These are phyloP conservation scores for Enteromius mattozi DNA, from an alignment of 2,797 vertebrate species.

Conservation along the genomic window DNA sequence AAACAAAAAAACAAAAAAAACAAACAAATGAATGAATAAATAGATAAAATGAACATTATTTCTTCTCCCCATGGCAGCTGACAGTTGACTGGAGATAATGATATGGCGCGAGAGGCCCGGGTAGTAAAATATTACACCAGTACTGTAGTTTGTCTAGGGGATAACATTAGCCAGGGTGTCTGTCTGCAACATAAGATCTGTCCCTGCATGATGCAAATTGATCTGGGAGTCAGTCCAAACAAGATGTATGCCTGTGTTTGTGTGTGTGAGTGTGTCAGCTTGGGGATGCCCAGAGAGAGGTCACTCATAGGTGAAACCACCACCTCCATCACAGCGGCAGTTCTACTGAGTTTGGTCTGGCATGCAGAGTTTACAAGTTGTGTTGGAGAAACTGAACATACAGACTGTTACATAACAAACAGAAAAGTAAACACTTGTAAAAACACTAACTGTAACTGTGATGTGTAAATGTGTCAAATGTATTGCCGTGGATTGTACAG, in stretches of 20 bases:
- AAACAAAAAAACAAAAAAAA: neutral
- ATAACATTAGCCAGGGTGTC: neutral
- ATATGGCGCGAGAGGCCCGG: neutral
- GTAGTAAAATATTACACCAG: neutral
- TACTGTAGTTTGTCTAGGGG: neutral
- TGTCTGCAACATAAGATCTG: neutral
- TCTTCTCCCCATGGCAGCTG: neutral
- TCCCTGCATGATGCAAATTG: conserved; percentile 10
- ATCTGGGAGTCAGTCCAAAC: conserved; percentile 22
- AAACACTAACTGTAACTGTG: neutral
- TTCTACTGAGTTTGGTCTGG: neutral
- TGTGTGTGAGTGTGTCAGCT: conserved; percentile 2
- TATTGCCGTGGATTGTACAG: neutral
- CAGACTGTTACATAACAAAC: conserved; percentile 1
- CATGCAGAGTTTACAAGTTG: neutral
- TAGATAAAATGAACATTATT: conserved; percentile 6
- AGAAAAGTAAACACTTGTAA: neutral
- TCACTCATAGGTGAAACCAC: conserved; percentile 7
- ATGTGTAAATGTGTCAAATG: neutral
- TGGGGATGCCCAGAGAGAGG: conserved; percentile 24
- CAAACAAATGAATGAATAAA: too few relatives aligned
- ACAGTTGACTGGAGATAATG: conserved; percentile 3
- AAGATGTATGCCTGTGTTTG: neutral
- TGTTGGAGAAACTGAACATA: neutral
- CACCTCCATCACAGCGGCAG: neutral